Evolutionary conservation across 2,797 vertebrate species (phyloP), one percentile per base, ranked within the genome.

Genomic region (Champsocephalus gunnari): DNA sequence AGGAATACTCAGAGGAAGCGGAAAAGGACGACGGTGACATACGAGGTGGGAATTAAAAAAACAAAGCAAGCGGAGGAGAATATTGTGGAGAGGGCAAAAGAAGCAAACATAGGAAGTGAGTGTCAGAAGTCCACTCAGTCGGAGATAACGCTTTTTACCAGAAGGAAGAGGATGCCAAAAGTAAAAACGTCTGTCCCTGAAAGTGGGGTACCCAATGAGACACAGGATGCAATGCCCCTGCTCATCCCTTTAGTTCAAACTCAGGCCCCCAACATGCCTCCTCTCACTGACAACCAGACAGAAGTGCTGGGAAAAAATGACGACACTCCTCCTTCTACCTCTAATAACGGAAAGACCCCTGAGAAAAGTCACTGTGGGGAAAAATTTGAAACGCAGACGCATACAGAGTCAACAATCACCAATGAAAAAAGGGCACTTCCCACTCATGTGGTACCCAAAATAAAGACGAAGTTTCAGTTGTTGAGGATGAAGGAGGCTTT

Each of bases 401-500:
- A 3, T 5, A 16, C 45, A 6, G 58, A 67, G 2, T 19, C 12
- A 7, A 2, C 2, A 1, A 34, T 47, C 34, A 14, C 7, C 9
- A 0, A 4, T 0, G 0, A 43, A 0, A 0, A 28, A 6, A 0
- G 1, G 48, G 5, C 0, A 0, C 2, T 2, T 4, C 1, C 12
- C 38, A 0, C 12, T 16, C n/a, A 0, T 38, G 7, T 7, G 2
- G 9, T 0, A 47, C 3, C 0, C 9, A 16, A 0, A 0, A 0
- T 2, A 19, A 81, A 71, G 71, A 80, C 64, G 0, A 45, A 48
- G 77, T 87, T 87, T 49, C 96, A 97, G 89, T 34, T 95, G 85
- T 78, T 77, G 0, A 83, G 93, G 67, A 86, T 97, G 68, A 95
- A 92, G 81, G 82, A 79, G 8, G 95, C 93, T 61, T 97, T 97